Base-by-base conservation (phyloP, 2,888 invertebrate species). In the Timema podura region DNA sequence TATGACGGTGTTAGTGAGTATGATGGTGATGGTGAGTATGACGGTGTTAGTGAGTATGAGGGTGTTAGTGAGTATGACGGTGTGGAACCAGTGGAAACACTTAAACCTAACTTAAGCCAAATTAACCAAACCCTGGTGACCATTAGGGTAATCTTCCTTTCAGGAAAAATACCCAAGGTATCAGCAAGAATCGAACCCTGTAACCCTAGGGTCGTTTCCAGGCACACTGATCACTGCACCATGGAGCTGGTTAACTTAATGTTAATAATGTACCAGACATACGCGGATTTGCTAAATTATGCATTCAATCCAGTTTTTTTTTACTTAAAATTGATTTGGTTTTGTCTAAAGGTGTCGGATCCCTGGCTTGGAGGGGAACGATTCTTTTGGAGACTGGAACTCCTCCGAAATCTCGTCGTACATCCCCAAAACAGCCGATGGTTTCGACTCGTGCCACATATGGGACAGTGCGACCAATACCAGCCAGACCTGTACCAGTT, bases 381-480 rank as follows among this genome's bases (percentile, higher is more conserved):
- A 82, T 72, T 80, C 84, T 59, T 81, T 82, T 65, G 81, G 83
- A 66, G 57, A 54, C 5, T 71, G 68, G 70, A 44, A 67, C 44
- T 47, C 69, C n/a, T 80, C 83, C 45, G 73, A 80, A 15, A 82
- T 89, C 6, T 75, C 82, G 2, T 76, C 79, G 3, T 84, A 85
- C 67, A 89, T 91, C 74, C 91, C 91, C 0, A 72, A 81, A 45
- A 84, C 84, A 73, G 79, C 84, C 65, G 89, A 88, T 44, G 85
- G 83, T 65, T 78, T 88, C 67, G 89, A 91, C 70, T 86, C 87
- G 0, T 93, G 93, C 76, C 81, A 80, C 64, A 92, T 91, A 77
- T 80, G 92, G 73, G 81, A 83, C 0, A 79, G 90, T 10, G 15
- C 74, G 11, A 77, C 79, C 3, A 82, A 82, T 64, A 75, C 76